Evolutionary conservation across 2,888 invertebrate species (phyloP), one percentile per base, ranked within the genome.

Genomic region (Alcis repandata): DNA sequence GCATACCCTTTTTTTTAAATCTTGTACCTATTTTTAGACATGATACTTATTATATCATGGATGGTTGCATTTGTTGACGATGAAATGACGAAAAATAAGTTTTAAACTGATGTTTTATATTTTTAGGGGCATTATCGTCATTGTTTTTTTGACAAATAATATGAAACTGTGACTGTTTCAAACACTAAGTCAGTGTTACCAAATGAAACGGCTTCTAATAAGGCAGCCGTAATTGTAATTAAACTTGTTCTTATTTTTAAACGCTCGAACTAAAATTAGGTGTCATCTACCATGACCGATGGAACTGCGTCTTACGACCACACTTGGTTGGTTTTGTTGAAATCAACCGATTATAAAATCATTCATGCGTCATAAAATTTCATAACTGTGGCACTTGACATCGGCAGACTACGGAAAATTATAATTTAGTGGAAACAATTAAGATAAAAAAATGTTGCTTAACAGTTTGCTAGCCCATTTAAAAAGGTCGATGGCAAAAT

Each of bases 321-420:
- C 71, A 68, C 71, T 73, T 58, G 66, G 64, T 59, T 67, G 67
- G 27, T 63, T 73, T 60, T 70, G 40, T 41, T 43, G 68, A 69
- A 71, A 73, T 64, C 67, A 46, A 19, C 38, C 38, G 52, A 67
- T 66, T 60, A 64, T 56, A 54, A 56, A 68, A 67, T 61, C 68
- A 63, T 53, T 73, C 71, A 71, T 70, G 68, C 70, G 71, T 70
- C 22, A 46, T 45, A 33, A 22, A 11, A 45, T 73, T 71, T 68
- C 69, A 48, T 67, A 72, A 70, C 54, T 33, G 17, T 53, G 40
- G n/a, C 32, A 33, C 38, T 51, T 56, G 38, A 36, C 11, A 10
- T 32, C 19, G 20, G 36, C 20, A 13, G 19, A 17, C 19, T 46
- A 27, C n/a, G 20, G 53, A 17, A 27, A 60, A 40, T 32, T 32